A percentile compares a stretch with the other conserved stretches of the same genome.
phyloP scores from a whole-genome alignment of 2,888 invertebrate species.

The Erebia epiphron region DNA sequence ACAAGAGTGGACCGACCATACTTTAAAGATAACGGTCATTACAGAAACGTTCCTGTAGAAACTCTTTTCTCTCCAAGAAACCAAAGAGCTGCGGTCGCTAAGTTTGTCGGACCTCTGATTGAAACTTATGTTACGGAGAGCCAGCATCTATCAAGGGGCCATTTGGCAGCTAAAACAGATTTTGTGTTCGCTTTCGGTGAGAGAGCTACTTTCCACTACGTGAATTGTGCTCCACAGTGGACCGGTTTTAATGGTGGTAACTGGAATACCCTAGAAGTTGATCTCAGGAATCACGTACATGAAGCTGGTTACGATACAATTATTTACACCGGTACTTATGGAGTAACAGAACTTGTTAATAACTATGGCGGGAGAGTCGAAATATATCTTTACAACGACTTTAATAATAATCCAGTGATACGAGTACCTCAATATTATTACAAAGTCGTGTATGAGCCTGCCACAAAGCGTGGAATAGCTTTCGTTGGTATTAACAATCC shows the following conservation, averaged over 20 bases:
- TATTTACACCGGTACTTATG: conserved; percentile 85
- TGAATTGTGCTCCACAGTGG: conserved; percentile 88
- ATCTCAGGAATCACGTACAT: conserved; percentile 67
- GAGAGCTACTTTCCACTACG: conserved; percentile 84
- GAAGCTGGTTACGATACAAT: conserved; percentile 57
- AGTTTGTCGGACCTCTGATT: conserved; percentile 54
- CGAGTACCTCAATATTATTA: conserved; percentile 75
- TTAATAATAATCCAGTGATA: conserved; percentile 68
- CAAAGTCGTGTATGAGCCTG: conserved; percentile 82
- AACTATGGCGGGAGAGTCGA: conserved; percentile 58
- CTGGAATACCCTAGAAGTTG: conserved; percentile 81
- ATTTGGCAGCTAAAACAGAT: conserved; percentile 85
- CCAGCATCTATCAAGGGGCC: conserved; percentile 82
- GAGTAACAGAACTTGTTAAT: conserved; percentile 79
- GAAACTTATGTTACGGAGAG: conserved; percentile 67
- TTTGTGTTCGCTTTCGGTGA: conserved; percentile 84
- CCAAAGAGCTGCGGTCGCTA: conserved; percentile 57
- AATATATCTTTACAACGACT: conserved; percentile 64
- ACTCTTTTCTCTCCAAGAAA: conserved; percentile 61
- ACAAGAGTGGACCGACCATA: conserved; percentile 64
- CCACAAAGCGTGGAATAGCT: conserved; percentile 73
- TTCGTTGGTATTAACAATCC: conserved; percentile 86
- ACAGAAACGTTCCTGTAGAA: conserved; percentile 56
- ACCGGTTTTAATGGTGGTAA: conserved; percentile 84
- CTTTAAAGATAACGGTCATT: conserved; percentile 60